Base-by-base conservation (phyloP, 2,888 invertebrate species). In the Sthenelais limicola region DNA sequence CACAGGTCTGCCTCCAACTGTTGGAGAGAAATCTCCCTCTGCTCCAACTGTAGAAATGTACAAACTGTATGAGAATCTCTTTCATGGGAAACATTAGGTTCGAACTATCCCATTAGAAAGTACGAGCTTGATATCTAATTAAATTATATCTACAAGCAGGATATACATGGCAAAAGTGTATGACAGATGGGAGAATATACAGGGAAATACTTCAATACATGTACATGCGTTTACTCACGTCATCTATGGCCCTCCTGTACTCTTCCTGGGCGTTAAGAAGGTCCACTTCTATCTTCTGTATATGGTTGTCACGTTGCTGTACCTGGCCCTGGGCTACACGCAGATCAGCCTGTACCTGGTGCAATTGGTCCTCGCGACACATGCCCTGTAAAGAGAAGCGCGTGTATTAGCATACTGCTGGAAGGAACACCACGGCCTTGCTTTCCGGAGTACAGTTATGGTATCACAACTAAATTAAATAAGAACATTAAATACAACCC, bases 1-100 rank as follows among this genome's bases (percentile, higher is more conserved):
- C 73, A 66, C 30, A 86, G 74, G 67, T 86, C 86, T 54, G 80
- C 80, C 73, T 84, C 83, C 71, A 83, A 28, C 79, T 86, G 86
- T 73, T 83, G 82, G 12, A 85, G 73, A 48, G 80, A 84, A 58
- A 85, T 85, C 73, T 86, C 86, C 51, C 82, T 74, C 32, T 83
- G 75, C 35, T 83, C 82, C 35, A 86, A 70, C 85, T 86, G 72
- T 1, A 30, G 24, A 3, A n/a, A n/a, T n/a, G n/a, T 51, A 7
- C 21, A 18, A 18, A 43, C 12, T 12, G 18, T 43, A 18, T 43
- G 12, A 43, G 12, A 18, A 15, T 43, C 12, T 12, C n/a, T 43
- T 43, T 15, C 12, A 43, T 15, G 12, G 18, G 18, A 43, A 15
- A 43, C 12, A 43, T 43, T 43, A n/a, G n/a, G n/a, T n/a, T n/a